Evolutionary conservation across 2,113 vertebrate genomes (phyloP).

Genomic region (Gymnarchus niloticus): DNA sequence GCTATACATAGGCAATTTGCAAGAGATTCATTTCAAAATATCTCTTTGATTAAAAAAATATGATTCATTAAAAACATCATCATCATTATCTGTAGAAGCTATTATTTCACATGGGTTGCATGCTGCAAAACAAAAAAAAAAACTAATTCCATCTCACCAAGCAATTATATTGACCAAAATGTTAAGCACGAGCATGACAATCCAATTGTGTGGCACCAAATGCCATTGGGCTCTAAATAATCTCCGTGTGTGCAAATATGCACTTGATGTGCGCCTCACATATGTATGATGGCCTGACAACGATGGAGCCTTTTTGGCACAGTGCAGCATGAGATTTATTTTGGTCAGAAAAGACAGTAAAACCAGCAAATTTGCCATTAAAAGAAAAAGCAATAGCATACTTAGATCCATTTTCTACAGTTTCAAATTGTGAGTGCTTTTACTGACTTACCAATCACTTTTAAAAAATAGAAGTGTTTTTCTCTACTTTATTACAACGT

Average conservation of each 20-base stretch:
- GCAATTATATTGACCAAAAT: slow-evolving; percentile 3
- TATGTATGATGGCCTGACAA: neutral
- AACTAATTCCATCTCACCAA: slow-evolving; percentile 8
- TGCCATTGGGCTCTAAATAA: slow-evolving; percentile 5
- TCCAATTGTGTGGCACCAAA: neutral
- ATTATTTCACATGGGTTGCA: neutral
- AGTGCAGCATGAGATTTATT: too few relatives aligned
- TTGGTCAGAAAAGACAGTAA: neutral
- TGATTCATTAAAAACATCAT: neutral
- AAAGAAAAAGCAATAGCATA: neutral
- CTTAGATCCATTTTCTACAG: neutral
- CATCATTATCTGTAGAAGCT: neutral
- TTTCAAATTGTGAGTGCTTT: neutral
- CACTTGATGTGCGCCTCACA: too few relatives aligned
- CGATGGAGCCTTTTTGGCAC: neutral
- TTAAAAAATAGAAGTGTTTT: neutral
- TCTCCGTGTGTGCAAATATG: neutral
- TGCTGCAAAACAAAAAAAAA: slow-evolving; percentile 3
- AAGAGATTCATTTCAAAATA: slow-evolving; percentile 19
- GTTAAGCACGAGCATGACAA: slow-evolving; percentile 8
- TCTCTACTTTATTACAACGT: neutral
- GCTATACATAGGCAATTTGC: neutral
- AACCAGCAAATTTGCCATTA: too few relatives aligned
- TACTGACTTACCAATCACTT: neutral
- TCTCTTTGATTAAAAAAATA: neutral